Conservation (phyloP, 1,140 invertebrate species). For the Drosophila funebris region DNA sequence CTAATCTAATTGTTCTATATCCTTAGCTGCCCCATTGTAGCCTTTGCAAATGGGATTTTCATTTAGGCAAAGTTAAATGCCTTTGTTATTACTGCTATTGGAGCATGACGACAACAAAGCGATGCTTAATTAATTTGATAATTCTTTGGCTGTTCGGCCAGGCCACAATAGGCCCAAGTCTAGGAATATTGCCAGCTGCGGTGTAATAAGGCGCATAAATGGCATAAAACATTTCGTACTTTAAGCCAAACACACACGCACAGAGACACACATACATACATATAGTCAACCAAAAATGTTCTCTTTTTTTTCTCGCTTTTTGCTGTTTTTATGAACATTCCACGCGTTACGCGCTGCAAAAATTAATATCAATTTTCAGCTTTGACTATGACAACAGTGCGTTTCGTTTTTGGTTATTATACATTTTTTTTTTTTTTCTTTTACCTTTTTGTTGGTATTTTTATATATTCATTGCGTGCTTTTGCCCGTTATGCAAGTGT, state of each 20-base stretch:
- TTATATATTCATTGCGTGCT: slow-evolving; percentile 69
- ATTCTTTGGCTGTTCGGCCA: slow-evolving; percentile 41
- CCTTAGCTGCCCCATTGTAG: background rate
- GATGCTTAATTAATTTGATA: slow-evolving; percentile 74
- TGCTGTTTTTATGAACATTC: slow-evolving; percentile 67
- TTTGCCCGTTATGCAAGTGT: slow-evolving; percentile 63
- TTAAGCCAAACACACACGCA: background rate
- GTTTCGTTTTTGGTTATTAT: slow-evolving; percentile 28
- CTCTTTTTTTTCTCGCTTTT: slow-evolving; percentile 50
- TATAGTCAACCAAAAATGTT: slow-evolving; percentile 14
- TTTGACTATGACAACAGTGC: slow-evolving; percentile 64
- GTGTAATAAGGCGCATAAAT: slow-evolving; percentile 58
- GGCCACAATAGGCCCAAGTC: slow-evolving; percentile 49
- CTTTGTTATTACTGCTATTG: slow-evolving; percentile 33
- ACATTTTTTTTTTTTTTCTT: slow-evolving; percentile 28
- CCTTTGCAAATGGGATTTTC: slow-evolving; percentile 50
- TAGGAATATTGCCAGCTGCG: slow-evolving; percentile 38
- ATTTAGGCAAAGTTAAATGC: slow-evolving; percentile 39
- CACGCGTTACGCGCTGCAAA: slow-evolving; percentile 33
- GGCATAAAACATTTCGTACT: slow-evolving; percentile 46
- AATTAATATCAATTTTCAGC: slow-evolving; percentile 81
- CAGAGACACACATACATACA: background rate
- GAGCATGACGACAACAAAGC: slow-evolving; percentile 43
- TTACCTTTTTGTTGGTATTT: slow-evolving; percentile 28
- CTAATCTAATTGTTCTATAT: slow-evolving; percentile 3